Conservation (phyloP, 2,888 invertebrate species). For the Cosmopolites sordidus region DNA sequence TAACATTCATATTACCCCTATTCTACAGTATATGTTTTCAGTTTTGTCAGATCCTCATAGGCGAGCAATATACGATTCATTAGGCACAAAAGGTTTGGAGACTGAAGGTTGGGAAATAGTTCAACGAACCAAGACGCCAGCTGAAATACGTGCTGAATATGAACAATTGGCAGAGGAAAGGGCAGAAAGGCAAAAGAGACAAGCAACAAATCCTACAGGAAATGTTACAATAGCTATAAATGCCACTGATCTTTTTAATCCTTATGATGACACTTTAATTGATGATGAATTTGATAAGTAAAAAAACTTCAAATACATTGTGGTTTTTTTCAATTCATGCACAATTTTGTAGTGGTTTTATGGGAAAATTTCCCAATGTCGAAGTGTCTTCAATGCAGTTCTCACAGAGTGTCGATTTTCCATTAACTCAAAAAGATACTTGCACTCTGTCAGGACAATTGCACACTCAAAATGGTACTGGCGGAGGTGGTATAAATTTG, state of each 20-base stretch:
- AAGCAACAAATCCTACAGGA: constrained; percentile 89
- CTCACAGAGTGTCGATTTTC: constrained; percentile 89
- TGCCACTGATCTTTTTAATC: constrained; percentile 89
- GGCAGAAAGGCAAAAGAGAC: constrained; percentile 82
- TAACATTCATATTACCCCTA: background rate
- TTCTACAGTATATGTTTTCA: constrained; percentile 39
- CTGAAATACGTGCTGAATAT: constrained; percentile 95
- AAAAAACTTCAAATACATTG: constrained; percentile 13
- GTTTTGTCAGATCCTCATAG: constrained; percentile 90
- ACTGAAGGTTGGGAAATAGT: constrained; percentile 96
- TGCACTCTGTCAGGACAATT: constrained; percentile 78
- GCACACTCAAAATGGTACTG: constrained; percentile 84
- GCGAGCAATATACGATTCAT: constrained; percentile 89
- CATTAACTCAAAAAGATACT: constrained; percentile 81
- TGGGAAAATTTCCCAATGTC: constrained; percentile 59
- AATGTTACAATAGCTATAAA: constrained; percentile 83
- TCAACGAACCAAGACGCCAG: constrained; percentile 84
- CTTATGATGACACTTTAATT: constrained; percentile 66
- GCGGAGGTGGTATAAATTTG: constrained; percentile 71
- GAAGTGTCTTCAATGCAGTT: constrained; percentile 93
- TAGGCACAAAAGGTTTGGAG: constrained; percentile 86
- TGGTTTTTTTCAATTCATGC: background rate
- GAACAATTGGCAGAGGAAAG: constrained; percentile 80
- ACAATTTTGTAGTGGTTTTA: constrained; percentile 9
- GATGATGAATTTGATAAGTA: constrained; percentile 46